Conservation (phyloP, 2,797 vertebrate genomes). For the Semaprochilodus insignis region DNA sequence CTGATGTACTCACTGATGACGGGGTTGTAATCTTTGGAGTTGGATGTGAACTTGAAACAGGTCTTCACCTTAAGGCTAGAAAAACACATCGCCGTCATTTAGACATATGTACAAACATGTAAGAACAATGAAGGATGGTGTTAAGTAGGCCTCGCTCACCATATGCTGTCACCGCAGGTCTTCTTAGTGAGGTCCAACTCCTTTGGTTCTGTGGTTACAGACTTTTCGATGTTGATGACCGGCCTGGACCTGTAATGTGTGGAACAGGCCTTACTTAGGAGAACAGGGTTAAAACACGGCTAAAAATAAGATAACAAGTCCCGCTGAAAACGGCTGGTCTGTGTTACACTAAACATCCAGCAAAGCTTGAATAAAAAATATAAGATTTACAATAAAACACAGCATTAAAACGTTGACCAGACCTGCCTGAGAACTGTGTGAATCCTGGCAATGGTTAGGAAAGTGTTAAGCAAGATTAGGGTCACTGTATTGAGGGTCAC, state of each 20-base stretch:
- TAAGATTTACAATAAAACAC: no score
- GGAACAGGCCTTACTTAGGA: background rate
- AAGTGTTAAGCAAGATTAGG: no score
- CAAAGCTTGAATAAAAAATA: no score
- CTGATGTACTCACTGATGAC: slow-evolving; percentile 83
- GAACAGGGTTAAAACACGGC: no score
- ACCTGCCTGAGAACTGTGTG: no score
- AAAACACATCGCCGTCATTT: slow-evolving; percentile 19
- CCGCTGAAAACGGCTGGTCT: no score
- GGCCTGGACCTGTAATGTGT: slow-evolving; percentile 82
- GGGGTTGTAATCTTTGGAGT: slow-evolving; percentile 80
- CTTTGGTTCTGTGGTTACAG: slow-evolving; percentile 81
- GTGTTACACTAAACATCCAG: no score
- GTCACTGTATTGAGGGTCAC: no score
- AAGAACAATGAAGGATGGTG: background rate
- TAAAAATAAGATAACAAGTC: background rate
- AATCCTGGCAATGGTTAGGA: no score
- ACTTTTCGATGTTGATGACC: slow-evolving; percentile 88
- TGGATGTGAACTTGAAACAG: slow-evolving; percentile 89
- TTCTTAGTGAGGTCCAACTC: slow-evolving; percentile 86
- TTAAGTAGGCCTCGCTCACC: slow-evolving; percentile 64
- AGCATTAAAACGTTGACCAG: no score
- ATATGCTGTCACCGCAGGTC: slow-evolving; percentile 75
- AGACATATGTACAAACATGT: background rate
- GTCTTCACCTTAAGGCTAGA: slow-evolving; percentile 83